phyloP scores from a whole-genome alignment of 1,140 invertebrate genomes.

The Drosophila lacteicornis region DNA sequence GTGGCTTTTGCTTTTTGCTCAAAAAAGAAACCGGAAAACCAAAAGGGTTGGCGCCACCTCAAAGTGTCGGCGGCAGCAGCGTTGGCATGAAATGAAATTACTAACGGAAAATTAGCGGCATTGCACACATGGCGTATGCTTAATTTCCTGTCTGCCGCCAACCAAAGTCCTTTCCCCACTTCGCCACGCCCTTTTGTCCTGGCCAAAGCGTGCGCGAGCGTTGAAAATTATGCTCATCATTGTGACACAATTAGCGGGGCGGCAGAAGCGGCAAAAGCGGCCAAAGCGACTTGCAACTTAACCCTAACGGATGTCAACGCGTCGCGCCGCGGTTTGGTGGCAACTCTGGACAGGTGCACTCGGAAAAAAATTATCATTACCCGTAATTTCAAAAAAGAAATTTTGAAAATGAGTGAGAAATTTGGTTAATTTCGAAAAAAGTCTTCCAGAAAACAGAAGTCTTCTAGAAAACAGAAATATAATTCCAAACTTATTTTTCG shows the following conservation, averaged over 20 bases:
- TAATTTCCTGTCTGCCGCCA: conserved; percentile 63
- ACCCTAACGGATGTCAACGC: conserved; percentile 68
- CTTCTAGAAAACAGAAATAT: no score
- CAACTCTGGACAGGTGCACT: conserved; percentile 47
- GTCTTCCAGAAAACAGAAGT: no score
- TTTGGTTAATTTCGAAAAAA: not conserved
- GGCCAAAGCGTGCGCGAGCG: conserved; percentile 47
- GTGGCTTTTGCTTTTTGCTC: conserved; percentile 22
- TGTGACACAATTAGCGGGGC: conserved; percentile 76
- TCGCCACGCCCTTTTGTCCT: conserved; percentile 30
- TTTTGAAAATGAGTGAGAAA: not conserved
- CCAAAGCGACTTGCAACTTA: conserved; percentile 56
- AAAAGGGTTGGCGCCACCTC: conserved; percentile 37
- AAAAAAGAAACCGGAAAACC: not conserved
- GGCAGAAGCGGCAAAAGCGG: conserved; percentile 16
- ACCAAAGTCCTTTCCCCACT: conserved; percentile 25
- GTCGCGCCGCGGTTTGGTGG: conserved; percentile 35
- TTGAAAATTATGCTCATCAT: conserved; percentile 80
- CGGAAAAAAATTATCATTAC: not conserved
- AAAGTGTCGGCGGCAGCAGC: conserved; percentile 33
- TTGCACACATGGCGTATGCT: conserved; percentile 72
- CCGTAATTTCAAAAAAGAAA: no score
- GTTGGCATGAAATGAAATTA: conserved; percentile 69
- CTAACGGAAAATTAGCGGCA: conserved; percentile 78
- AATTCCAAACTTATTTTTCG: no score